Conservation (phyloP, 1,140 invertebrate genomes). For the Lanistes nyassanus region DNA sequence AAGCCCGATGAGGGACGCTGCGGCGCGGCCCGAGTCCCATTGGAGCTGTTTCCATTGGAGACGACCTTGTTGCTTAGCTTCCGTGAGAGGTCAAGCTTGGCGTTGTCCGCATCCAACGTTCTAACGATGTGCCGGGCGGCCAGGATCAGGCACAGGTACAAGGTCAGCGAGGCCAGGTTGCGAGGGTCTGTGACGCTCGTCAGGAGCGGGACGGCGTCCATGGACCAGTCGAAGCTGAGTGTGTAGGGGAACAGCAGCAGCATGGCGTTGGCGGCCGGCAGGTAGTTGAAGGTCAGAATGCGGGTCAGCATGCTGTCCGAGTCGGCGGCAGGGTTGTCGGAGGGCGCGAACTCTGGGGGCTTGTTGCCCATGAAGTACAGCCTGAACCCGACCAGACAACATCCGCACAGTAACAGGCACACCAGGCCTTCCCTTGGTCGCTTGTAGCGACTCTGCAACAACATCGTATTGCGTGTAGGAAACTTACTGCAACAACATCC, state of each 20-base stretch:
- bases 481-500: too few relatives aligned
- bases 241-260: constrained; percentile 87
- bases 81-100: background rate
- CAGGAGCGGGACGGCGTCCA: constrained; percentile 94
- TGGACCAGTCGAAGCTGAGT: constrained; percentile 98
- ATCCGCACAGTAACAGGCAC: constrained; percentile 77
- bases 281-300: constrained; percentile 89
- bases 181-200: constrained; percentile 81
- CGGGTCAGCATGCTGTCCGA: constrained; percentile 82
- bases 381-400: constrained; percentile 78
- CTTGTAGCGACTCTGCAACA: constrained; percentile 17
- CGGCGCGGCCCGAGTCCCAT: background rate
- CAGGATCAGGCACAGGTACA: constrained; percentile 75
- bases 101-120: constrained; percentile 24
- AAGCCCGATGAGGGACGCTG: constrained; percentile 36
- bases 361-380: constrained; percentile 95
- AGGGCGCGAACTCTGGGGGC: constrained; percentile 93
- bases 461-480: too few relatives aligned
- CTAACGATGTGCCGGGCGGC: constrained; percentile 41
- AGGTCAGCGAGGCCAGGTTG: constrained; percentile 82
- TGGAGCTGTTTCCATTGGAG: constrained; percentile 23
- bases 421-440: constrained; percentile 75
- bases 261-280: constrained; percentile 90
- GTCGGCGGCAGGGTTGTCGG: constrained; percentile 67
- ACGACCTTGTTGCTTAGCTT: background rate